phyloP scores from a whole-genome alignment of 1,140 invertebrate genomes.

The Tetramorium alpestre region DNA sequence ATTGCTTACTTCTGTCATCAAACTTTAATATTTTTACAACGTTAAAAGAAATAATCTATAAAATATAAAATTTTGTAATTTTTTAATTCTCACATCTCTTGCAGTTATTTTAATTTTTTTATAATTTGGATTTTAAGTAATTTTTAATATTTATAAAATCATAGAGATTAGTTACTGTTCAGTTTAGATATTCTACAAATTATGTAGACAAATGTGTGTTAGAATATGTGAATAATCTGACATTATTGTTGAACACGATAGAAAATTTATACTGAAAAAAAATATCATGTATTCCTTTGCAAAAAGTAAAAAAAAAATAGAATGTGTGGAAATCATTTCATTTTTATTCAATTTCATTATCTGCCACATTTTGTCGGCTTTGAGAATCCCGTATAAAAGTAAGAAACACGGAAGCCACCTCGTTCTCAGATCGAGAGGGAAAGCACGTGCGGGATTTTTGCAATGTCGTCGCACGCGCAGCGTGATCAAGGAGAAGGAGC shows the following conservation, averaged over 20 bases:
- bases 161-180: not conserved
- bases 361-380: not conserved
- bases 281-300: not conserved
- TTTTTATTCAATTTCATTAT: slow-evolving; percentile 27
- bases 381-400: not conserved
- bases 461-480: slow-evolving; percentile 16
- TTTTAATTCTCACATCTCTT: not conserved
- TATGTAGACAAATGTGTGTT: not conserved
- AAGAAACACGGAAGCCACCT: slow-evolving; percentile 27
- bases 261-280: not conserved
- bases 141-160: slow-evolving; percentile 11
- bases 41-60: not conserved
- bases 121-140: not conserved
- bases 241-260: not conserved
- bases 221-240: not conserved
- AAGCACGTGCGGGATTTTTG: slow-evolving; percentile 56
- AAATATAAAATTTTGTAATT: not conserved
- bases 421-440: slow-evolving; percentile 61
- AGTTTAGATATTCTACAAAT: not conserved
- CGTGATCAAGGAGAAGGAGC: slow-evolving; percentile 28
- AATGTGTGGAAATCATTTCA: not conserved
- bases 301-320: not conserved
- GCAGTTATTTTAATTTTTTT: not conserved
- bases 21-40: slow-evolving; percentile 1
- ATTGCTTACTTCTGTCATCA: not conserved